Conservation (phyloP, 2,888 invertebrate genomes). For the Tromatobia lineatoria region DNA sequence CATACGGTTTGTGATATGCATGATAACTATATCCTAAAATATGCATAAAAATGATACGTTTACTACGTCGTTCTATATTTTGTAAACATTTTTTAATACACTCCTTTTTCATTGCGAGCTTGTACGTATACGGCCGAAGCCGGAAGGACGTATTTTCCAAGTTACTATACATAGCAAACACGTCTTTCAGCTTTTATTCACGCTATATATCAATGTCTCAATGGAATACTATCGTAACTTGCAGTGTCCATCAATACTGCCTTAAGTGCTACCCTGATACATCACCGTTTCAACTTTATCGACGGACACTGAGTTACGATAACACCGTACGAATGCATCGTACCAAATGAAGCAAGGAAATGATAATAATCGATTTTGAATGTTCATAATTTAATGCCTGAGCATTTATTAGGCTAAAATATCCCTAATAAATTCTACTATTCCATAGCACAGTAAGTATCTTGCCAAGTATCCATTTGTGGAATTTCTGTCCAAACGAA, state of each 20-base stretch:
- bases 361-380: background rate
- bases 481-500: too few relatives aligned
- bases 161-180: background rate
- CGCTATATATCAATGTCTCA: slow-evolving; percentile 12
- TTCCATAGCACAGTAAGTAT: background rate
- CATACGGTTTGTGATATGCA: too few relatives aligned
- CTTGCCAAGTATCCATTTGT: too few relatives aligned
- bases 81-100: too few relatives aligned
- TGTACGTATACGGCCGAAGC: background rate
- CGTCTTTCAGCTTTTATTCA: background rate
- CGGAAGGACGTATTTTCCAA: background rate
- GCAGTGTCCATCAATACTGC: slow-evolving; percentile 8
- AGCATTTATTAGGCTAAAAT: too few relatives aligned
- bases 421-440: background rate
- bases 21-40: too few relatives aligned
- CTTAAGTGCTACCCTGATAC: background rate
- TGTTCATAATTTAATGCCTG: background rate
- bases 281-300: slow-evolving; percentile 8
- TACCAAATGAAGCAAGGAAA: background rate
- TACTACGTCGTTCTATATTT: too few relatives aligned
- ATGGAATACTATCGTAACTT: slow-evolving; percentile 7
- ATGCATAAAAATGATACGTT: too few relatives aligned
- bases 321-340: background rate
- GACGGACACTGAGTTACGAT: slow-evolving; percentile 2
- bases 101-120: background rate